These are phyloP conservation scores for Trichogramma dendrolimi DNA, from an alignment of 2,888 invertebrate species.

Conservation along the genomic window DNA sequence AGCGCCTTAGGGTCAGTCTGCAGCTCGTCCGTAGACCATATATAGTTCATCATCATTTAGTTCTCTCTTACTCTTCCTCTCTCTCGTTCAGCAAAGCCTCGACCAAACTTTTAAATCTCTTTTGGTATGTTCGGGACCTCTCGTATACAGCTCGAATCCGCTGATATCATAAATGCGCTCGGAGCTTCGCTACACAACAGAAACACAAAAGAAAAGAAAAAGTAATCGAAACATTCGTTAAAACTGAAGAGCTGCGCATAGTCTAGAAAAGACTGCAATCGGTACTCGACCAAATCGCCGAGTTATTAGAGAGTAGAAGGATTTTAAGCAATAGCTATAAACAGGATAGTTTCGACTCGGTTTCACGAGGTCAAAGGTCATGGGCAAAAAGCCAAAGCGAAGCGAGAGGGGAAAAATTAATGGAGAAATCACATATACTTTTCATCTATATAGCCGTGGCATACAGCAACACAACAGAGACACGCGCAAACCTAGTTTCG, in stretches of 20 bases:
- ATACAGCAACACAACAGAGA: too few species aligned
- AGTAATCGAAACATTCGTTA: too few species aligned
- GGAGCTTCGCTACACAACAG: too few species aligned
- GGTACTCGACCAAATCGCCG: conserved; percentile 11
- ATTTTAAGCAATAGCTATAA: background rate
- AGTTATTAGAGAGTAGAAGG: conserved; percentile 12
- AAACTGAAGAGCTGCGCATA: conserved; percentile 29
- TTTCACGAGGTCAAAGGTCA: conserved; percentile 45
- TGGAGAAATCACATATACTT: too few species aligned
- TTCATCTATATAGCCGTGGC: too few species aligned
- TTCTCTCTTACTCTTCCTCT: conserved; percentile 24
- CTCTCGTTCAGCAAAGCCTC: conserved; percentile 19
- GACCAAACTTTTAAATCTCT: conserved; percentile 52
- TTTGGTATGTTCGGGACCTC: conserved; percentile 28
- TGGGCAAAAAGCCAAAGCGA: conserved; percentile 48
- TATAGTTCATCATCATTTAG: conserved; percentile 52
- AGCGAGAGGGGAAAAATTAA: conserved; percentile 28
- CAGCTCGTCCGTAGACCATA: conserved; percentile 37
- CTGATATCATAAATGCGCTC: too few species aligned
- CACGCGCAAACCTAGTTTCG: too few species aligned
- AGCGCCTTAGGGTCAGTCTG: conserved; percentile 43
- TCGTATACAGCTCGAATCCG: too few species aligned
- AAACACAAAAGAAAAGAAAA: too few species aligned
- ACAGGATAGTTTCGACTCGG: too few species aligned
- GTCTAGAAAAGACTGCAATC: conserved; percentile 15